These are phyloP conservation scores for Acleris holmiana DNA, from an alignment of 2,888 invertebrate genomes.

Conservation along the genomic window DNA sequence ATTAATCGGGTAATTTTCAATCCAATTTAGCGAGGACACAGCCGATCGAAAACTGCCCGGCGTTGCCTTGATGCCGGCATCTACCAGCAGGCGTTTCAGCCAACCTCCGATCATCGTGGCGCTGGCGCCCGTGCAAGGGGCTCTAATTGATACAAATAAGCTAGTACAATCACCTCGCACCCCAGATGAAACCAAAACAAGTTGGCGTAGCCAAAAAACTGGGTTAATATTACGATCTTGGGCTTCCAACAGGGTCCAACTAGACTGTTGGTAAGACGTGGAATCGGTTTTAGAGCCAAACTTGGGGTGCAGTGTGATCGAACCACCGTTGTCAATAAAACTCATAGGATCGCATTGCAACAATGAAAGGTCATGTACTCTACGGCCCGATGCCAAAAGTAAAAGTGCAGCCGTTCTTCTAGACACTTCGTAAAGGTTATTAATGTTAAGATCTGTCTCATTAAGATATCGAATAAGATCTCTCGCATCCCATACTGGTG, in stretches of 20 bases:
- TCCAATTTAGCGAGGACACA: too few relatives aligned
- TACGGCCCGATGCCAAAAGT: conserved; percentile 40
- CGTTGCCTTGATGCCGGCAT: background rate
- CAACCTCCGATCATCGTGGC: too few relatives aligned
- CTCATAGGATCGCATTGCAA: too few relatives aligned
- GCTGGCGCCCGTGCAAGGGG: too few relatives aligned
- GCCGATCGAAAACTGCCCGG: too few relatives aligned
- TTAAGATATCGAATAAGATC: too few relatives aligned
- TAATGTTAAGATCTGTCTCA: conserved; percentile 10
- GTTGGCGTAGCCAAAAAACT: conserved; percentile 8
- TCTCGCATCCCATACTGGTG: conserved; percentile 40
- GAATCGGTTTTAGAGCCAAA: conserved; percentile 44
- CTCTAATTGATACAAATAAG: background rate
- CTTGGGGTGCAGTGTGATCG: conserved; percentile 37
- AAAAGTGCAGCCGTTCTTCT: conserved; percentile 35
- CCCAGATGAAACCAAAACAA: too few relatives aligned
- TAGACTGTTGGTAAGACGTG: conserved; percentile 32
- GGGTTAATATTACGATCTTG: background rate
- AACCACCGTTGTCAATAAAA: conserved; percentile 31
- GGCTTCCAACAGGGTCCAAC: conserved; percentile 35
- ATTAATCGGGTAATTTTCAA: too few relatives aligned
- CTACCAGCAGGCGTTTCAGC: background rate
- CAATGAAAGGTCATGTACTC: conserved; percentile 42
- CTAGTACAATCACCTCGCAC: too few relatives aligned
- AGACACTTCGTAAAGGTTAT: conserved; percentile 36